Base-by-base conservation (phyloP, 2,888 invertebrate species). In the Pseudococcus jackbeardsleyi region DNA sequence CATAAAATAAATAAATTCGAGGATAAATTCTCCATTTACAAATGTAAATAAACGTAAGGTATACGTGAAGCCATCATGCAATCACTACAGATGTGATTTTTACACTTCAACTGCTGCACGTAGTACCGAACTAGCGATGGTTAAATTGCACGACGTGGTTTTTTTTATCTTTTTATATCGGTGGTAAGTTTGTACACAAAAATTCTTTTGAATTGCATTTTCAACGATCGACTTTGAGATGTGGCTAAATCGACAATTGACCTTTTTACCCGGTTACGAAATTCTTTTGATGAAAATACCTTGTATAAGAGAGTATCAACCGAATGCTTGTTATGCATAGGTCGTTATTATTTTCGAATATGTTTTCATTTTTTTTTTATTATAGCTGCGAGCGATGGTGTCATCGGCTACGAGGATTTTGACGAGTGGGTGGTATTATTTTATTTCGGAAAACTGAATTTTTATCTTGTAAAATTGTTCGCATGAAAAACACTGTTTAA, bases 1-100 rank as follows among this genome's bases (percentile, higher is more conserved):
- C 6, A 33, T 2, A 8, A 46, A 46, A 46, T 46, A 12, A 46
- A 46, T 46, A 46, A 46, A 46, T 11, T 46, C 46, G 26, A 26
- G 68, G 15, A 33, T 72, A 33, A 72, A 72, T 72, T 72, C 33
- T 33, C 33, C 68, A 72, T 72, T 64, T 72, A 15, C 68, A 12
- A 72, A 72, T 72, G 26, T 72, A 72, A 72, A 72, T 33, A 33
- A 72, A 72, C 68, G 59, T 33, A 9, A 11, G 5, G 42, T 42
- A 33, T 39, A 33, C 72, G 79, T 42, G 79, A 79, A 79, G n/a
- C 39, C 72, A 64, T 68, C 72, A 79, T n/a, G n/a, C 79, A 79
- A 42, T 72, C 68, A 26, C 68, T 33, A 33, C 12, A 15, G 68
- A 72, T 33, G 26, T 33, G 68, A 72, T 72, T 72, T 72, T 72